Evolutionary conservation across 2,113 vertebrate species (phyloP).

Genomic region (Caloenas nicobarica): DNA sequence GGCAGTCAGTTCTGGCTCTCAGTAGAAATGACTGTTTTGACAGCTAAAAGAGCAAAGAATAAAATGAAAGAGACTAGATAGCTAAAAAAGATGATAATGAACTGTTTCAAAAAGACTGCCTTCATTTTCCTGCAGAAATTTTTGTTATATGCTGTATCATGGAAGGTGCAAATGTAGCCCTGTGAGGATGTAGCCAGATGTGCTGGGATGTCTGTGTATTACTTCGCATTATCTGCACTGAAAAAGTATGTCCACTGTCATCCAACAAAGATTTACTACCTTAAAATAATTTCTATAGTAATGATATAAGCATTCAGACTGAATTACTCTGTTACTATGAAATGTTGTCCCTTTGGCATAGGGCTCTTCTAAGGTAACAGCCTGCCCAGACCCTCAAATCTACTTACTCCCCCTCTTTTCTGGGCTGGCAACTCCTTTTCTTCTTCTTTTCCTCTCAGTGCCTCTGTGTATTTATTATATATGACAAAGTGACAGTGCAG

Average conservation of each 20-base stretch:
- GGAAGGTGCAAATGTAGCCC: background rate
- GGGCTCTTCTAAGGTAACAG: background rate
- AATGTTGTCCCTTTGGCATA: background rate
- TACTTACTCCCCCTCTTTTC: background rate
- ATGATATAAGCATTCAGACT: background rate
- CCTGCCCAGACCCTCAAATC: background rate
- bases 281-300: background rate
- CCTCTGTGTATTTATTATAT: background rate
- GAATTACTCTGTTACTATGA: background rate
- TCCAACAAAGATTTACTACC: background rate
- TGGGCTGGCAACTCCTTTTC: background rate
- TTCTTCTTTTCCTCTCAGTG: background rate
- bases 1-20: background rate
- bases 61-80: background rate
- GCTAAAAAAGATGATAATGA: background rate
- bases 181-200: background rate
- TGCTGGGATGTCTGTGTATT: background rate
- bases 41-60: background rate
- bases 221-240: background rate
- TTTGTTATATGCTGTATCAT: background rate
- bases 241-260: background rate
- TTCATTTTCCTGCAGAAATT: background rate
- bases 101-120: background rate
- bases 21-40: background rate
- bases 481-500: background rate